Evolutionary conservation across 2,888 invertebrate genomes (phyloP).

Genomic region (Caenorhabditis japonica): DNA sequence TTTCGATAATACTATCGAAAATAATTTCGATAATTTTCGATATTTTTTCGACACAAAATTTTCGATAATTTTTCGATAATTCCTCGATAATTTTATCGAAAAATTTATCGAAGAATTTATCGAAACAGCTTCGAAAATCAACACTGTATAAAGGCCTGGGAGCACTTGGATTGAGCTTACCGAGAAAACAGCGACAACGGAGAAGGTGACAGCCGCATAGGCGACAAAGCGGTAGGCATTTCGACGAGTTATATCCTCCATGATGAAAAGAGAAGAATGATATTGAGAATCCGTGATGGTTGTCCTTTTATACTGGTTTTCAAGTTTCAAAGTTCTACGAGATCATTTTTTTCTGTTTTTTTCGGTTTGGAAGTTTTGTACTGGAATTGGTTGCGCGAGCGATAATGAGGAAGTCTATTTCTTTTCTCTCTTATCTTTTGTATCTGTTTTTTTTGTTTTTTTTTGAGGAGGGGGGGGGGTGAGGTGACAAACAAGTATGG

Average conservation of each 20-base stretch:
- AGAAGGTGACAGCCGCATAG: slow-evolving; percentile 51
- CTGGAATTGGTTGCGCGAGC: not conserved
- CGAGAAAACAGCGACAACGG: slow-evolving; percentile 51
- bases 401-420: not conserved
- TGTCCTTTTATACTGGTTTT: slow-evolving; percentile 20
- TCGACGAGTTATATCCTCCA: slow-evolving; percentile 43
- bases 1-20: too few species aligned
- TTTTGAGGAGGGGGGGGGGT: too few species aligned
- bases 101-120: too few species aligned
- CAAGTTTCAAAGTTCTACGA: not conserved
- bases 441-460: not conserved
- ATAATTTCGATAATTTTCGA: too few species aligned
- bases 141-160: too few species aligned
- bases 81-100: too few species aligned
- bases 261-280: slow-evolving; percentile 14
- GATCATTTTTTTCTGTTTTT: not conserved
- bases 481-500: too few species aligned
- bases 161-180: too few species aligned
- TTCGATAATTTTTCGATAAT: too few species aligned
- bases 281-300: too few species aligned
- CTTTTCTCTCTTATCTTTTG: not conserved
- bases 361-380: not conserved
- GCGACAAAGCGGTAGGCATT: slow-evolving; percentile 53
- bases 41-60: too few species aligned
- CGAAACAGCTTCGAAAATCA: too few species aligned